These are phyloP conservation scores for Bradysia coprophila DNA, from an alignment of 1,140 invertebrate species.

Conservation along the genomic window DNA sequence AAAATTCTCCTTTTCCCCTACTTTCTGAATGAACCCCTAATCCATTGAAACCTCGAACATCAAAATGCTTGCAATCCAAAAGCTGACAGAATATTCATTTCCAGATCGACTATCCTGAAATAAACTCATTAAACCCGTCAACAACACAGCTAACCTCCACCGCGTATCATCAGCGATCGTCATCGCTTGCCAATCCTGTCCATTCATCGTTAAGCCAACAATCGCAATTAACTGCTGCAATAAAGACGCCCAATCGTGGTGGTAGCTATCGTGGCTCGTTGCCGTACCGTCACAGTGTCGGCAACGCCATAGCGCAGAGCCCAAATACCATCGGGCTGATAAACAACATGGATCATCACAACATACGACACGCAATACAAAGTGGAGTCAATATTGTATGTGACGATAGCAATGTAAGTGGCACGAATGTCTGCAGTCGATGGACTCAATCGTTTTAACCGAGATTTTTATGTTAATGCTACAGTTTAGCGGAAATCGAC, in stretches of 20 bases:
- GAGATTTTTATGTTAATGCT: not conserved
- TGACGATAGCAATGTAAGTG: not conserved
- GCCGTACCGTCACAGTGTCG: not conserved
- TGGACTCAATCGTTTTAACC: not conserved
- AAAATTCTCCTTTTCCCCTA: too few species aligned
- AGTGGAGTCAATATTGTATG: not conserved
- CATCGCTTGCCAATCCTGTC: too few species aligned
- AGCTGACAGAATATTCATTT: too few species aligned
- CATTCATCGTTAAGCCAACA: too few species aligned
- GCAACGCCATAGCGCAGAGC: too few species aligned
- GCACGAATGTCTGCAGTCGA: not conserved
- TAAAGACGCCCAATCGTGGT: not conserved
- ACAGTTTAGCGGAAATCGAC: slow-evolving; percentile 13
- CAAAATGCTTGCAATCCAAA: too few species aligned
- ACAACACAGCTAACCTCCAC: not conserved
- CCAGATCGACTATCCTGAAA: too few species aligned
- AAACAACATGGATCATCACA: not conserved
- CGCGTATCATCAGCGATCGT: too few species aligned
- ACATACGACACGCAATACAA: not conserved
- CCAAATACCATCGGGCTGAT: not conserved
- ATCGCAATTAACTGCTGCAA: too few species aligned
- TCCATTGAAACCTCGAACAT: too few species aligned
- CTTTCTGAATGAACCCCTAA: too few species aligned
- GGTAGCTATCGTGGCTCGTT: not conserved
- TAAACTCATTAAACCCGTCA: not conserved